Base-by-base conservation (phyloP, 2,113 vertebrate species). In the Notiomystis cincta region DNA sequence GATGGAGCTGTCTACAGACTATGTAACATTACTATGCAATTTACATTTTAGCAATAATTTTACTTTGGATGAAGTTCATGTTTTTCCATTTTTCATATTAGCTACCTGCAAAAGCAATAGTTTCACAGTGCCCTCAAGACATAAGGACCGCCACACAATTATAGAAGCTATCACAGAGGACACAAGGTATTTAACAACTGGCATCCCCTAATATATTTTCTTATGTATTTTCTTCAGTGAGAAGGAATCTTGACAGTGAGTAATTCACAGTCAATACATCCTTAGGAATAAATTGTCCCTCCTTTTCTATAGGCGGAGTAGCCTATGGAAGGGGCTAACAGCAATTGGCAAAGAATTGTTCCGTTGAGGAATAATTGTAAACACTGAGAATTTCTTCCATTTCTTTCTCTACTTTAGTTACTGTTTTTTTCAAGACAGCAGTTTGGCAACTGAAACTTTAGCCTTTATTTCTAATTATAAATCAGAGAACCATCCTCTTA, bases 391-490 rank as follows among this genome's bases (percentile, higher is more conserved):
- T 50, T 94, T 93, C 73, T 87, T 97, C 67, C 21, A 28, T 88
- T 87, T 73, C 38, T 66, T 87, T 86, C 33, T 16, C 50, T 92
- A 31, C 58, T 91, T 18, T 62, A 94, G 70, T 93, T 86, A 62
- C 54, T 70, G 17, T 31, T 78, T 69, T 86, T 95, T 93, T 61
- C 66, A 97, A 96, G 75, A 21, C 65, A 95, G 61, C 8, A 47
- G 31, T 87, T 89, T 96, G 80, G 71, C 86, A 96, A 79, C 30
- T 75, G 45, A 90, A 93, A 93, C 65, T 94, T 94, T 81, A 95
- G 89, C 51, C 69, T 90, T 91, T 94, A 91, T 97, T 96, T 94
- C 84, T 93, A 90, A 81, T 71, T 91, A 93, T 94, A 96, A 97
- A 97, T 97, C 82, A 96, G 45, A 66, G 75, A 85, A 82, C 51